phyloP scores from a whole-genome alignment of 2,888 invertebrate genomes.

The Heteromurus nitidus region DNA sequence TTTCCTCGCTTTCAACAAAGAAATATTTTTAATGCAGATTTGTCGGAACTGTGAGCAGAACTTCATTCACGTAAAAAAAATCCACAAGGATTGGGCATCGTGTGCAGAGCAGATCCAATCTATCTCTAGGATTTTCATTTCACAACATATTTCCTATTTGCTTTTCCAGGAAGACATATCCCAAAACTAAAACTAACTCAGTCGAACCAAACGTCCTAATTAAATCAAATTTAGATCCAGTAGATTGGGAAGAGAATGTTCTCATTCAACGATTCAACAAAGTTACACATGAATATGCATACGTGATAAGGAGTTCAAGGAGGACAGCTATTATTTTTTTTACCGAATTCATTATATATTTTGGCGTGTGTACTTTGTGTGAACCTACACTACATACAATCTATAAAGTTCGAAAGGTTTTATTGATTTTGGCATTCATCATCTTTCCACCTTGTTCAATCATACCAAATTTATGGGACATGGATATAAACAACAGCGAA shows the following conservation, averaged over 20 bases:
- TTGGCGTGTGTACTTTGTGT: not conserved
- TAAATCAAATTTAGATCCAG: not conserved
- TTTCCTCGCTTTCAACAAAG: no score
- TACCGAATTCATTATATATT: no score
- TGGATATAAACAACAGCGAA: no score
- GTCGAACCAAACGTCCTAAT: no score
- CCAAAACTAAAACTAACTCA: no score
- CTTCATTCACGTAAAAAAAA: constrained; percentile 1
- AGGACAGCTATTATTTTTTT: not conserved
- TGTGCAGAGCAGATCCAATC: not conserved
- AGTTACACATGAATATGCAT: not conserved
- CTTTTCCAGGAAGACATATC: not conserved
- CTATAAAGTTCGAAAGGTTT: no score
- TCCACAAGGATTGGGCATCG: not conserved
- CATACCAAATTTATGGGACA: no score
- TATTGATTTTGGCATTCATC: no score
- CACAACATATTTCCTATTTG: not conserved
- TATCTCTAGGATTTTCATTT: no score
- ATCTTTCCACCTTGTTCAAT: no score
- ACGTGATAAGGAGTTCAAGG: not conserved
- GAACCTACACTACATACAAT: not conserved
- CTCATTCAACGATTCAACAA: not conserved
- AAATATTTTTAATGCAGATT: not conserved
- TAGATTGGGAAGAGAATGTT: not conserved
- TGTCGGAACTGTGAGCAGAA: not conserved